phyloP scores from a whole-genome alignment of 2,888 invertebrate genomes.

The Pachydiplax longipennis region DNA sequence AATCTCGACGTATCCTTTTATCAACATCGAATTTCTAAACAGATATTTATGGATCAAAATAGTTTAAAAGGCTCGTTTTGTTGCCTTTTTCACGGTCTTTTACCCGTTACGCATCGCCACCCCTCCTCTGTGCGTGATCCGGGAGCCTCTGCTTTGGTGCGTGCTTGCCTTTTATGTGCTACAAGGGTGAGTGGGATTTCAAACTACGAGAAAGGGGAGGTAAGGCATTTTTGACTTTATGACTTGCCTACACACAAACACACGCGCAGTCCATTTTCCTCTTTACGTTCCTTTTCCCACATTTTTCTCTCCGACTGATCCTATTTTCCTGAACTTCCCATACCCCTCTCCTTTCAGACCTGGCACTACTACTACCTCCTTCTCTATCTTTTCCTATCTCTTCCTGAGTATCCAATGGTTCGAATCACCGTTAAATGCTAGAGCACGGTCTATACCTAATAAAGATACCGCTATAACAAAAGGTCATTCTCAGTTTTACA shows the following conservation, averaged over 20 bases:
- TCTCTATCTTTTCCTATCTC: neutral
- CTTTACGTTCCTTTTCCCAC: neutral
- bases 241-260: neutral
- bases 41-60: neutral
- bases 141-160: conserved; percentile 7
- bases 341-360: neutral
- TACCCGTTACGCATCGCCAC: neutral
- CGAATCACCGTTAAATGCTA: too few relatives aligned
- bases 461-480: too few relatives aligned
- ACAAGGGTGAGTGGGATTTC: conserved; percentile 21
- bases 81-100: neutral
- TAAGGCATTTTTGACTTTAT: neutral
- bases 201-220: neutral
- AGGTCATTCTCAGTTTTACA: too few relatives aligned
- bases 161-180: conserved; percentile 28
- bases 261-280: neutral
- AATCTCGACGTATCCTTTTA: neutral
- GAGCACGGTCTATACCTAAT: too few relatives aligned
- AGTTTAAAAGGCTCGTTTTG: neutral
- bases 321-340: neutral
- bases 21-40: neutral
- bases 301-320: neutral
- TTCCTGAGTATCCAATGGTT: too few relatives aligned
- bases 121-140: neutral
- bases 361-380: neutral